These are phyloP conservation scores for Dicrostonyx torquatus DNA, from an alignment of 2,797 vertebrate species.

Conservation along the genomic window DNA sequence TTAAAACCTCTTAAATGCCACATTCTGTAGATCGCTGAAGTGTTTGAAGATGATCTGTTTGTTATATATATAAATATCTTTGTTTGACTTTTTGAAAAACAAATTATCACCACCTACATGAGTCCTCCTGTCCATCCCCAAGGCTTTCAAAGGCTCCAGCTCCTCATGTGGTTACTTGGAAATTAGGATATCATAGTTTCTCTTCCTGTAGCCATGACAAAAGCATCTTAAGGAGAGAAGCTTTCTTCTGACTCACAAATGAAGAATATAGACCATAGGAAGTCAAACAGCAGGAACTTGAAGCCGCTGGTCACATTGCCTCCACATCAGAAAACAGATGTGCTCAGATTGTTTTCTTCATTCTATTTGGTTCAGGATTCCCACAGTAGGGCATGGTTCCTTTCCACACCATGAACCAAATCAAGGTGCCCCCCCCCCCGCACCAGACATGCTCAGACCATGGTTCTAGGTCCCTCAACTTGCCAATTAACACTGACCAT, in stretches of 20 bases:
- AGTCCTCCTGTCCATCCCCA: fast-evolving
- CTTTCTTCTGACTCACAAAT: too few species aligned
- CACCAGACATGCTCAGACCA: too few species aligned
- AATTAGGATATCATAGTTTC: background rate
- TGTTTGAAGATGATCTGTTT: too few species aligned
- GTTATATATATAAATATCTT: too few species aligned
- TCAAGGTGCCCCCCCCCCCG: background rate
- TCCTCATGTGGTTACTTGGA: background rate
- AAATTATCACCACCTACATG: too few species aligned
- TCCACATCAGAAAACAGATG: background rate
- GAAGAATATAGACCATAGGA: background rate
- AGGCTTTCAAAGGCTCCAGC: background rate
- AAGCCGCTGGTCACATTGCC: background rate
- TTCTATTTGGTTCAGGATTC: background rate
- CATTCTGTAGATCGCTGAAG: too few species aligned
- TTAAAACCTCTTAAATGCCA: too few species aligned
- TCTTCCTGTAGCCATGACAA: background rate
- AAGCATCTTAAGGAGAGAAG: background rate
- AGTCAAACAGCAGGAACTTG: too few species aligned
- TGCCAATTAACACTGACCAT: background rate
- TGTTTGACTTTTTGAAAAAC: too few species aligned
- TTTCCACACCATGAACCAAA: background rate
- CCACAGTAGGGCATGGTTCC: background rate
- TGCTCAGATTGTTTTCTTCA: background rate
- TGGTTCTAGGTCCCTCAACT: background rate